Percentiles rank a stretch among this genome's conserved stretches.
Evolutionary conservation across 2,113 vertebrate species (phyloP).

Genomic region (Ciconia maguari): DNA sequence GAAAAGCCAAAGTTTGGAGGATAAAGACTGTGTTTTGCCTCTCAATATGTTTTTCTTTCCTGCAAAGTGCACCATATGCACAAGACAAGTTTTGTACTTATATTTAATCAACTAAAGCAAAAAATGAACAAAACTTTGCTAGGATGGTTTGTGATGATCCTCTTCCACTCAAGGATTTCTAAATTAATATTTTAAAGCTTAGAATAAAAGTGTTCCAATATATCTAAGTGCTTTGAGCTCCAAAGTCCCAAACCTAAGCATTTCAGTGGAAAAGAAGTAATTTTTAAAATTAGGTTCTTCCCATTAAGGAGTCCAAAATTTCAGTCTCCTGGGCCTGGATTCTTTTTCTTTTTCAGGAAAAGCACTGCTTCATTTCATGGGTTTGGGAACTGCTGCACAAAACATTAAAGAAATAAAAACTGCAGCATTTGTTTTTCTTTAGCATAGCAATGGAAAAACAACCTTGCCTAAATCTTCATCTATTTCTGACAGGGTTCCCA

Average conservation of each 20-base stretch:
- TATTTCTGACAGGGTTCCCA: not conserved
- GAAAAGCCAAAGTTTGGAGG: not conserved
- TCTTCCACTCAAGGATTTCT: not conserved
- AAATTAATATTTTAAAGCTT: not conserved
- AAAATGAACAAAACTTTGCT: not conserved
- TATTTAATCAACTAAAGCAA: not conserved
- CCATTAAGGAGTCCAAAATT: not conserved
- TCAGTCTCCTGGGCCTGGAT: not conserved
- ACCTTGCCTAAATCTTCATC: not conserved
- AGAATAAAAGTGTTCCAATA: not conserved
- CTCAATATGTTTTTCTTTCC: not conserved
- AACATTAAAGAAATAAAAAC: not conserved
- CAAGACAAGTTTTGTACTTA: not conserved
- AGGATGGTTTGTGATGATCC: fast-evolving
- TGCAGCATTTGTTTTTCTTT: not conserved
- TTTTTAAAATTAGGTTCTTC: not conserved
- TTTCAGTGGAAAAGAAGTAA: not conserved
- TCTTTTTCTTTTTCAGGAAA: not conserved
- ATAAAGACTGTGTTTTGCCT: not conserved
- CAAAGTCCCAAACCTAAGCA: not conserved
- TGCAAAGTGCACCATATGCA: not conserved
- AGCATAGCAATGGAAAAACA: not conserved
- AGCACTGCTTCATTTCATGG: not conserved
- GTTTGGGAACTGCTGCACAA: not conserved
- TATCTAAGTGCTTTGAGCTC: not conserved